Evolutionary conservation across 2,888 invertebrate species (phyloP).

Genomic region (Cepaea hortensis): DNA sequence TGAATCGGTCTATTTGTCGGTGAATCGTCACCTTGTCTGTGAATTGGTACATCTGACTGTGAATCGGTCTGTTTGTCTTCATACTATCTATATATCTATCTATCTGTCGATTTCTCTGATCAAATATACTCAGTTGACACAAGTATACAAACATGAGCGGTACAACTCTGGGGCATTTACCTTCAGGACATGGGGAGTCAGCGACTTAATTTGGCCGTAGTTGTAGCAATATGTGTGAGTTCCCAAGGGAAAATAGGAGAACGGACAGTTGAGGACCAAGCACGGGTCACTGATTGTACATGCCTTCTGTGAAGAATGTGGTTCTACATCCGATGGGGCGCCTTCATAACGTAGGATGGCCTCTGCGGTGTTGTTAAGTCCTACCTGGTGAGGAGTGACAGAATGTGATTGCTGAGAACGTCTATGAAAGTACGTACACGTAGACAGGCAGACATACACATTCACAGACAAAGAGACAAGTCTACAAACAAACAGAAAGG

Average conservation of each 20-base stretch:
- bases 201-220: slow-evolving; percentile 49
- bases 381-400: background rate
- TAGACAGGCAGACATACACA: background rate
- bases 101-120: no score
- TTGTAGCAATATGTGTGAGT: slow-evolving; percentile 44
- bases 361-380: slow-evolving; percentile 36
- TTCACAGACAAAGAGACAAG: background rate
- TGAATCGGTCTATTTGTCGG: no score
- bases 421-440: background rate
- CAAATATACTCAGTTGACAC: no score
- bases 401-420: background rate
- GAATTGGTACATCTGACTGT: no score
- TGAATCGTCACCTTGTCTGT: no score
- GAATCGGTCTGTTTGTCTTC: no score
- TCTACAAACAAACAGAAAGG: background rate
- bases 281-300: slow-evolving; percentile 48
- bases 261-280: slow-evolving; percentile 54
- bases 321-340: slow-evolving; percentile 15
- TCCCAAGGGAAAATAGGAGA: slow-evolving; percentile 37
- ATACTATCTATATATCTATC: no score
- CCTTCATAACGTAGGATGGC: slow-evolving; percentile 54
- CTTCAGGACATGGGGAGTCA: background rate
- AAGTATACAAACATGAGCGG: no score
- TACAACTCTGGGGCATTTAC: background rate
- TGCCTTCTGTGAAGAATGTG: background rate